These are phyloP conservation scores for Lomographa bimaculata DNA, from an alignment of 2,888 invertebrate species.

Conservation along the genomic window DNA sequence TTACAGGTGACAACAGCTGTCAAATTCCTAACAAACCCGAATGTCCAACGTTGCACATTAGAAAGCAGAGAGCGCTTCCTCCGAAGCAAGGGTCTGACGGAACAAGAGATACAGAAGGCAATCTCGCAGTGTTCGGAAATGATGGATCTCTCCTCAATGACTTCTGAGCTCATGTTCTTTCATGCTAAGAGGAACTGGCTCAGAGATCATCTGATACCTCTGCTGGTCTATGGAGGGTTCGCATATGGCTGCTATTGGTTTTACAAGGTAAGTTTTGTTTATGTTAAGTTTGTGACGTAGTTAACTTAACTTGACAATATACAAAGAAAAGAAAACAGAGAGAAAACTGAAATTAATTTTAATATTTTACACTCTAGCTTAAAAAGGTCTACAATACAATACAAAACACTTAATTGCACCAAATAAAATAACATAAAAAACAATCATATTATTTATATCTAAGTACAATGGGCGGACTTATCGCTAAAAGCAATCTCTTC, in stretches of 20 bases:
- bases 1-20: slow-evolving; percentile 94
- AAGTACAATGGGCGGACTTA: no score
- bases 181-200: slow-evolving; percentile 73
- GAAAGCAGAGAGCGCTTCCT: slow-evolving; percentile 92
- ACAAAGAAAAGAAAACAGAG: no score
- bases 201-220: slow-evolving; percentile 87
- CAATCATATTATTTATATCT: no score
- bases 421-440: no score
- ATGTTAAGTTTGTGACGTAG: neutral
- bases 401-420: no score
- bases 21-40: slow-evolving; percentile 94
- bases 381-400: no score
- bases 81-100: slow-evolving; percentile 89
- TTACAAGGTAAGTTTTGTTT: slow-evolving; percentile 89
- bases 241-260: slow-evolving; percentile 91
- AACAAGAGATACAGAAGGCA: slow-evolving; percentile 89
- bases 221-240: slow-evolving; percentile 90
- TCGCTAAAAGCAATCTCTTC: no score
- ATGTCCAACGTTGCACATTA: slow-evolving; percentile 89
- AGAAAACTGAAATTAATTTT: no score
- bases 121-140: slow-evolving; percentile 85
- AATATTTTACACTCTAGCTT: no score
- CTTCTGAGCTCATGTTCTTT: slow-evolving; percentile 71
- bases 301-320: no score
- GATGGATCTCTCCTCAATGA: slow-evolving; percentile 62